Base-by-base conservation (phyloP, 2,797 vertebrate genomes). In the Sardinella longiceps region DNA sequence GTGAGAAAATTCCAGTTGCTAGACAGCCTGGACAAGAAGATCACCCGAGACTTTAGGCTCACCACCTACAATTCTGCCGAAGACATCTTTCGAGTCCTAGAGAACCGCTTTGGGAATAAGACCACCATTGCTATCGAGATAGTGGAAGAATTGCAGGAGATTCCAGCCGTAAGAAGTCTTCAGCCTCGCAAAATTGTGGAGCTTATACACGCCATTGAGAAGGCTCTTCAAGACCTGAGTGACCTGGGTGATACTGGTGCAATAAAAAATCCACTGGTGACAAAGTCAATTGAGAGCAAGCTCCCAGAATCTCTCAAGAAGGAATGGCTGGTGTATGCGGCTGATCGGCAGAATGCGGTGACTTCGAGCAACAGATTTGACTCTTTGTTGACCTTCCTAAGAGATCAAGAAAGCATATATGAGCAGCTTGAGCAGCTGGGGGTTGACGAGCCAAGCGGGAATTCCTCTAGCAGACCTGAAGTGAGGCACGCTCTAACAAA, bases 111-210 rank as follows among this genome's bases (percentile, higher is more conserved):
- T 70, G 80, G 88, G 0, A 88, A 87, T 1, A 20, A 46, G 63
- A 84, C 48, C 0, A 5, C 51, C 20, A 87, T 89, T 30, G 85
- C 85, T 14, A 84, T 87, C 33, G 85, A 86, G 28, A 86, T 84
- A 46, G 66, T 88, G 3, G 85, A 89, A 20, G 86, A 89, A 5
- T 9, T 89, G 11, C 86, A 89, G 9, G 88, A 20, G 50, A 77
- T 84, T 15, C 83, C 84, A 81, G 14, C 83, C 60, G 84, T 87
- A 0, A 86, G 6, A 37, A 80, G 74, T 37, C 11, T 81, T 43
- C 81, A 87, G 28, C 83, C 86, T 33, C 23, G 37, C 23, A 87
- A 88, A 56, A 83, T 87, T 0, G 58, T 89, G 0, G 82, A 88
- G 0, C 15, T 89, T 0, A 89, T 88, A 48, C 85, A 84, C 37